These are phyloP conservation scores for Dunckerocampus dactyliophorus DNA, from an alignment of 2,113 vertebrate genomes.

Conservation along the genomic window DNA sequence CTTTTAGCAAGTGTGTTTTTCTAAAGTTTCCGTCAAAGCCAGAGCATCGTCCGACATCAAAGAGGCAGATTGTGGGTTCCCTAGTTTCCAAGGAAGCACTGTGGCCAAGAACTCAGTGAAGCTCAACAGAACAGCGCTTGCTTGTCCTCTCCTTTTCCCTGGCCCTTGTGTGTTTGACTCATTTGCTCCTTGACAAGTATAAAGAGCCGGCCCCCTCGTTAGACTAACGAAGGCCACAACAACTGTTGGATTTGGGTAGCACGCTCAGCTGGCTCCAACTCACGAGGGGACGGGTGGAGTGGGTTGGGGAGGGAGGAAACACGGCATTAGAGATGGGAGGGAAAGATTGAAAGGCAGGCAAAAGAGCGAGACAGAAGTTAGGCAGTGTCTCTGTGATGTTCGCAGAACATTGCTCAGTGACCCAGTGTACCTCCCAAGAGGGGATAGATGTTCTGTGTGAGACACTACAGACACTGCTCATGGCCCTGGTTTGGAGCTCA, in stretches of 20 bases:
- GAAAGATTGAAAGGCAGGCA: constrained; percentile 16
- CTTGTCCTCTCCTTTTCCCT: constrained; percentile 62
- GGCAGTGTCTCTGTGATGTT: constrained; percentile 63
- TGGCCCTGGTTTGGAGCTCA: constrained; percentile 42
- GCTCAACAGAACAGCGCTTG: constrained; percentile 64
- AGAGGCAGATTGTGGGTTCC: constrained; percentile 69
- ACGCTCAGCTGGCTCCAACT: constrained; percentile 62
- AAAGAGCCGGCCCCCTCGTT: constrained; percentile 68
- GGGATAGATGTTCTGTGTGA: constrained; percentile 46
- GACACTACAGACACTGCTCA: constrained; percentile 44
- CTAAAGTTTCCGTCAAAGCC: constrained; percentile 66
- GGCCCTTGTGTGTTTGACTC: constrained; percentile 70
- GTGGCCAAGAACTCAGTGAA: constrained; percentile 67
- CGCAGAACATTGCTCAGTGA: constrained; percentile 69
- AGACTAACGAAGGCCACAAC: constrained; percentile 71
- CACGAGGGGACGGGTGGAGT: constrained; percentile 25
- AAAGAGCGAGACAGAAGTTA: constrained; percentile 53
- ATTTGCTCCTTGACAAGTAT: constrained; percentile 72
- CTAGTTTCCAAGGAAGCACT: constrained; percentile 63
- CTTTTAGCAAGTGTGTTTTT: constrained; percentile 54
- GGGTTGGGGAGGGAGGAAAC: constrained; percentile 9
- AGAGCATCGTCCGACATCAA: constrained; percentile 65
- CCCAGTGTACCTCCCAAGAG: constrained; percentile 48
- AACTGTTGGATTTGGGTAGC: constrained; percentile 69
- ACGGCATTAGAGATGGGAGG: constrained; percentile 35